Evolutionary conservation across 2,888 invertebrate species (phyloP).

Genomic region (Dorcus hopei): DNA sequence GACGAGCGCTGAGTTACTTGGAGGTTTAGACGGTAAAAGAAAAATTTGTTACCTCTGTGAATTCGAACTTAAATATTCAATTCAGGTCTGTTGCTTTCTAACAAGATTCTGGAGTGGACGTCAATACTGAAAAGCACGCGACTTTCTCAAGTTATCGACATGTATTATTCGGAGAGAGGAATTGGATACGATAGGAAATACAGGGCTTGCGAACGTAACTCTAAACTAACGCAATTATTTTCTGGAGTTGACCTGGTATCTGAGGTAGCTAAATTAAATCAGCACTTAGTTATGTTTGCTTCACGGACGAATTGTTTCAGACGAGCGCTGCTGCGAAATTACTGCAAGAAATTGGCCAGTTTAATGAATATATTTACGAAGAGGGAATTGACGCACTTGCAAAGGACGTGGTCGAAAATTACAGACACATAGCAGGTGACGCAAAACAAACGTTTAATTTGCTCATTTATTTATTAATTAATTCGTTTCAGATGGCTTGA

Average conservation of each 20-base stretch:
- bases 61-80: not conserved
- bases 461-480: conserved; percentile 14
- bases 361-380: conserved; percentile 31
- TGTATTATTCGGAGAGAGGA: conserved; percentile 66
- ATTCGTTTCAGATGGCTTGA: conserved; percentile 26
- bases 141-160: conserved; percentile 62
- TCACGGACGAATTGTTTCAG: conserved; percentile 20
- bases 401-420: conserved; percentile 51
- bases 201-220: conserved; percentile 58
- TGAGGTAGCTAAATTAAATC: conserved; percentile 38
- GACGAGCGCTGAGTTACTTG: conserved; percentile 66
- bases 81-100: conserved; percentile 55
- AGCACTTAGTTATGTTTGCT: not conserved
- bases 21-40: conserved; percentile 63
- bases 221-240: conserved; percentile 49
- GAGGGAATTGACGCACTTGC: conserved; percentile 53
- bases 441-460: not conserved
- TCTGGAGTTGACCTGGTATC: conserved; percentile 45
- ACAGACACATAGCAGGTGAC: conserved; percentile 51
- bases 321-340: conserved; percentile 41
- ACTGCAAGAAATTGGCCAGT: conserved; percentile 36
- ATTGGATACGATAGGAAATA: conserved; percentile 56
- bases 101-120: conserved; percentile 54
- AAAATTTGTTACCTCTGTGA: not conserved
- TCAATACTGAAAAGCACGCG: conserved; percentile 52